Evolutionary conservation across 2,888 invertebrate species (phyloP), one percentile per base, ranked within the genome.

Genomic region (Pterostichus madidus): DNA sequence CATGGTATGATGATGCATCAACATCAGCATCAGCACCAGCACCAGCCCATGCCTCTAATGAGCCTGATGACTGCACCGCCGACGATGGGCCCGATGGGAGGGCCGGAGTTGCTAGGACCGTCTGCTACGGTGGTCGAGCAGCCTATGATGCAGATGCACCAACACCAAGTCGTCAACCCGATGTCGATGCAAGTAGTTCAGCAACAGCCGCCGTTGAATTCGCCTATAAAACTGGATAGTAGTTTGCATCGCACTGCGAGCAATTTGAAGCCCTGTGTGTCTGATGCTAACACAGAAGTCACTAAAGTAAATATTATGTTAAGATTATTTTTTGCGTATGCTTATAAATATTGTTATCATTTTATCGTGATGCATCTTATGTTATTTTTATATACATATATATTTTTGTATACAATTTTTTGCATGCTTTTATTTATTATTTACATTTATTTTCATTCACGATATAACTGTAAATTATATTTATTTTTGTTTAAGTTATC

Each of bases 271-370:
- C 59, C 78, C 17, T 78, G 78, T 46, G 78, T 78, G 5, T 78
- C 78, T 39, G 61, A 61, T 32, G 24, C 77, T 10, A 79, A 68
- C 35, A 46, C 46, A 68, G 79, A 61, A 64, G 64, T 79, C 64
- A 79, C 79, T 46, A 79, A 79, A 79, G 79, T 79, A 79, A 79
- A 49, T 64, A 79, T 79, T 15, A 31, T 75, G 15, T 24, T 24
- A 24, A 24, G 24, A 24, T 24, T 24, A 24, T 24, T 2, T 24
- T 24, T 24, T 24, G 1, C 24, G 24, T 75, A 75, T 75, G 49
- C 8, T 35, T 35, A 15, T 52, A 35, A 24, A 35, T 35, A 53
- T 24, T 77, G 53, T 56, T 44, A 64, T 56, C n/a, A 59, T 59
- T 24, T 24, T 8, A 5, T 44, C 5, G 13, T 49, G 24, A 64